Percentiles rank a stretch among this genome's conserved stretches.
Evolutionary conservation across 2,113 vertebrate genomes (phyloP).

Genomic region (Xiphias gladius): DNA sequence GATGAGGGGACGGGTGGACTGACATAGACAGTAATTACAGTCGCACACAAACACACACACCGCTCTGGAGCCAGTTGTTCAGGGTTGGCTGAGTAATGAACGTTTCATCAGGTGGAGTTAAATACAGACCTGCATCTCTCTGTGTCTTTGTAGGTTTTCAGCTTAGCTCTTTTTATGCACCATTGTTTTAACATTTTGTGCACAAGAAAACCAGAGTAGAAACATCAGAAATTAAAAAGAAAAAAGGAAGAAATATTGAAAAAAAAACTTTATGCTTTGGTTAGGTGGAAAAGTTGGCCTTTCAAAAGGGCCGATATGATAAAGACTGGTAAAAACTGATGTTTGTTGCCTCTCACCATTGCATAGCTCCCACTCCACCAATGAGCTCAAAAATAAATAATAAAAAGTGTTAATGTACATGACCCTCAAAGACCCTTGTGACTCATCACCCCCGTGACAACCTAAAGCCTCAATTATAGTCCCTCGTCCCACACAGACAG

Average conservation of each 20-base stretch:
- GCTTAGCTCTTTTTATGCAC: conserved; percentile 11
- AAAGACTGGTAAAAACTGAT: not conserved
- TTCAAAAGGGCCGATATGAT: not conserved
- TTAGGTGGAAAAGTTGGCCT: not conserved
- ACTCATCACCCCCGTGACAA: too few species aligned
- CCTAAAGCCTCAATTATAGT: too few species aligned
- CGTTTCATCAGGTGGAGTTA: conserved; percentile 16
- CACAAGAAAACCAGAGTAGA: too few species aligned
- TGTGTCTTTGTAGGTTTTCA: not conserved
- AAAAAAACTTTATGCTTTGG: not conserved
- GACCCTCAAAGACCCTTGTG: not conserved
- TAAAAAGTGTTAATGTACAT: not conserved
- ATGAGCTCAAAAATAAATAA: not conserved
- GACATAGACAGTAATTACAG: conserved; percentile 1
- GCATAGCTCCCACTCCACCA: not conserved
- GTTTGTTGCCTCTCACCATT: not conserved
- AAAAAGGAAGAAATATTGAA: not conserved
- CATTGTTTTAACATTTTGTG: not conserved
- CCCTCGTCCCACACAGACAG: too few species aligned
- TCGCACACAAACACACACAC: conserved; percentile 4
- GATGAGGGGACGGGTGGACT: not conserved
- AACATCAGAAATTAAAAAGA: not conserved
- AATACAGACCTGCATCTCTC: conserved; percentile 14
- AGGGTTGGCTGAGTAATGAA: conserved; percentile 21
- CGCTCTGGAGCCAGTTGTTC: conserved; percentile 13